Conservation (phyloP, 2,797 vertebrate genomes). For the Apogon talboti region DNA sequence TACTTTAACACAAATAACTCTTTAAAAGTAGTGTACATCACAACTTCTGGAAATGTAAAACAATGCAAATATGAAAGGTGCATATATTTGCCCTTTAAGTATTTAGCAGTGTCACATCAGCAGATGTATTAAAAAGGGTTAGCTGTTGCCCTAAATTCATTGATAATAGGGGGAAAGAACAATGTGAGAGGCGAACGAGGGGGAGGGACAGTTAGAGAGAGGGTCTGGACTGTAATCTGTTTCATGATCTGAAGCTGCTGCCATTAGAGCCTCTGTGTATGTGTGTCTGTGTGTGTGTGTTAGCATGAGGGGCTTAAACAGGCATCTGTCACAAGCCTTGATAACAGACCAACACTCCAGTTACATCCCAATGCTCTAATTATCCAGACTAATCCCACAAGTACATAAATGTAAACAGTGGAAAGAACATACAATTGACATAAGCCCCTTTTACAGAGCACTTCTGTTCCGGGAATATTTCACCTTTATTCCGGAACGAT, state of each 20-base stretch:
- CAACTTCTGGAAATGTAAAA: neutral
- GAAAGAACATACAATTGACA: slow-evolving; percentile 30
- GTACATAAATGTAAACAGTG: slow-evolving; percentile 26
- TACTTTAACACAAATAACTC: neutral
- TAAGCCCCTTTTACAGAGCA: too few relatives aligned
- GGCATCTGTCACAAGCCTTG: slow-evolving; percentile 67
- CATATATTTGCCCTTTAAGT: neutral
- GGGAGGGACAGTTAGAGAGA: slow-evolving; percentile 20
- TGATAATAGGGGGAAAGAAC: neutral
- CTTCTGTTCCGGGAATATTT: too few relatives aligned
- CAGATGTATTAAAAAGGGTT: neutral
- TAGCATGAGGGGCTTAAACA: slow-evolving; percentile 42
- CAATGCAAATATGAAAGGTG: neutral
- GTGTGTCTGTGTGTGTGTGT: neutral
- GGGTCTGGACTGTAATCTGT: slow-evolving; percentile 48
- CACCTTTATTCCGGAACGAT: too few relatives aligned
- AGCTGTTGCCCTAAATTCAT: slow-evolving; percentile 3
- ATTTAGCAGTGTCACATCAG: neutral
- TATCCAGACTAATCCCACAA: slow-evolving; percentile 65
- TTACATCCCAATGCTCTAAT: slow-evolving; percentile 64
- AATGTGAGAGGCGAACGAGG: slow-evolving; percentile 4
- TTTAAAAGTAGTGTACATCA: neutral
- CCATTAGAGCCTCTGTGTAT: neutral
- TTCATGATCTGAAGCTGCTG: slow-evolving; percentile 32
- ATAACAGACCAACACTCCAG: slow-evolving; percentile 55